Percentiles rank a stretch among this genome's conserved stretches.
Conservation (phyloP, 2,797 vertebrate species). For the Eutrigla gurnardus region DNA sequence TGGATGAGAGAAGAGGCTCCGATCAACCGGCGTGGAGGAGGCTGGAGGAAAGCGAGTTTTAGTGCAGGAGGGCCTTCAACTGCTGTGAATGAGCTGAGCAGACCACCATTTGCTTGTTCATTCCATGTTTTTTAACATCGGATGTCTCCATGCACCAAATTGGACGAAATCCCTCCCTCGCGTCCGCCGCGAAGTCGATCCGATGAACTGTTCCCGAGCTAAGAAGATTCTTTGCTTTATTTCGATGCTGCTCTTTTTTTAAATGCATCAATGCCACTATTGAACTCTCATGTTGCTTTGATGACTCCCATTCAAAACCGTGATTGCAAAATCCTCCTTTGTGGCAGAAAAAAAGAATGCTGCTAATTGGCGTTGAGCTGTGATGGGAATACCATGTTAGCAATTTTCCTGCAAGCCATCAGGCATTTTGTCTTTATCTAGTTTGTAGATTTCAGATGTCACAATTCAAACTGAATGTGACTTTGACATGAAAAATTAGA, state of each 20-base stretch:
- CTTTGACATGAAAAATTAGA: conserved; percentile 5
- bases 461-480: not conserved
- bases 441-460: conserved; percentile 19
- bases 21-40: not conserved
- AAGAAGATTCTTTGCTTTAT: not conserved
- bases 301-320: conserved; percentile 17
- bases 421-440: conserved; percentile 11
- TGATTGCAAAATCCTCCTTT: conserved; percentile 32
- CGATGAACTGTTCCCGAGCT: not conserved
- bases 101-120: too few species aligned
- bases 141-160: not conserved
- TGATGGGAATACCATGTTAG: conserved; percentile 25
- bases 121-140: not conserved
- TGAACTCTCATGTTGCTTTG: conserved; percentile 17
- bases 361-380: conserved; percentile 46
- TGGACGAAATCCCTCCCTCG: not conserved
- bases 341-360: conserved; percentile 16
- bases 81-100: too few species aligned
- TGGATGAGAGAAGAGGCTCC: not conserved
- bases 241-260: conserved; percentile 22
- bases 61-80: too few species aligned
- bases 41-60: not conserved
- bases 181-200: not conserved
- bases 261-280: conserved; percentile 29
- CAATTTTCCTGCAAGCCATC: conserved; percentile 20